Evolutionary conservation across 2,888 invertebrate genomes (phyloP).

Genomic region (Hirudinaria manillensis): DNA sequence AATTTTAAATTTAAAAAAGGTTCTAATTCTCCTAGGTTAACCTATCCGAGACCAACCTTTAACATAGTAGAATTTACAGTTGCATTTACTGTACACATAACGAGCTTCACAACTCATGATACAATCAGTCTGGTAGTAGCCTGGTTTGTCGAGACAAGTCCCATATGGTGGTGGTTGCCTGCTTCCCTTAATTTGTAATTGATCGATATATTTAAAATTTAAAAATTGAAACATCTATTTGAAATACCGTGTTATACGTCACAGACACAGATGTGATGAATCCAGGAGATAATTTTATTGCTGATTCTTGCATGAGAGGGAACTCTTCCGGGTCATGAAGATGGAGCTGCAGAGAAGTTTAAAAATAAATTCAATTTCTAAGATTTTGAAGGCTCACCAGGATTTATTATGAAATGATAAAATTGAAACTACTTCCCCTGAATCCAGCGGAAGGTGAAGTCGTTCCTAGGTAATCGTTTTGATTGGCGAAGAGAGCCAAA

Average conservation of each 20-base stretch:
- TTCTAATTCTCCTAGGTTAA: background rate
- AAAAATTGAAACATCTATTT: background rate
- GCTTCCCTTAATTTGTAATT: conserved; percentile 8
- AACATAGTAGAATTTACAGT: conserved; percentile 14
- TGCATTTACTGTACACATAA: conserved; percentile 20
- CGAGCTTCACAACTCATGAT: conserved; percentile 23
- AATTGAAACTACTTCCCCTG: background rate
- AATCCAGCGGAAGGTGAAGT: conserved; percentile 29
- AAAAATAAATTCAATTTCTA: background rate
- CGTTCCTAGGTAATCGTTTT: conserved; percentile 24
- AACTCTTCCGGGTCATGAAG: conserved; percentile 26
- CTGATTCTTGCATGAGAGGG: conserved; percentile 28
- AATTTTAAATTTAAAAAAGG: background rate
- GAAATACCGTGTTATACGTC: conserved; percentile 18
- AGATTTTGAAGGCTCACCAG: background rate
- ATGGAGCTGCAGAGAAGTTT: conserved; percentile 8
- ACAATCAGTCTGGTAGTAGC: conserved; percentile 26
- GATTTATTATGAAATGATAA: background rate
- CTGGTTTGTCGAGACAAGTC: conserved; percentile 15
- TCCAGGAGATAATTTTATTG: conserved; percentile 25
- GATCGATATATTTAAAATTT: background rate
- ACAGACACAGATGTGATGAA: conserved; percentile 28
- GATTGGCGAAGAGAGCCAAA: conserved; percentile 29
- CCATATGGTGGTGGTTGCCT: conserved; percentile 30
- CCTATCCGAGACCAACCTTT: conserved; percentile 3